Conservation (phyloP, 2,888 invertebrate genomes). For the Herminia tarsipennalis region DNA sequence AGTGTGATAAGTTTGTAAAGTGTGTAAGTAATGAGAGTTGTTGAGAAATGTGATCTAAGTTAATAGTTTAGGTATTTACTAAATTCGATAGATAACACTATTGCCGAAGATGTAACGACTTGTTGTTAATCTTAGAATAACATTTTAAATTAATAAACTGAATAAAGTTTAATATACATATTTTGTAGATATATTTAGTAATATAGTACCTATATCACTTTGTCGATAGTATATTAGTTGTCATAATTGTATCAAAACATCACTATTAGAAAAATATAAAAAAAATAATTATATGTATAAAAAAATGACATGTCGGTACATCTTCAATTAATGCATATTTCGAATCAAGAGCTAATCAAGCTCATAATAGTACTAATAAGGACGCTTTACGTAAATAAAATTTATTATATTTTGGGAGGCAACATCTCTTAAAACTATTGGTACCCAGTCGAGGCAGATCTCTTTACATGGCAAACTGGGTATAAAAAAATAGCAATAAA, state of each 20-base stretch:
- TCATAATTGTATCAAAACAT: too few species aligned
- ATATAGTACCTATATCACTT: background rate
- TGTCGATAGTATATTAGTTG: too few species aligned
- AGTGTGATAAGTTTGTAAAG: constrained; percentile 67
- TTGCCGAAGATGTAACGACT: constrained; percentile 25
- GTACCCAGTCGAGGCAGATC: constrained; percentile 14
- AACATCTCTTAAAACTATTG: constrained; percentile 30
- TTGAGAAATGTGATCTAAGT: constrained; percentile 75
- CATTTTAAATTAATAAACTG: background rate
- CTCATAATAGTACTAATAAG: constrained; percentile 42
- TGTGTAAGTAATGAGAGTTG: constrained; percentile 60
- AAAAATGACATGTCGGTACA: constrained; percentile 19
- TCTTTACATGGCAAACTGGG: constrained; percentile 19
- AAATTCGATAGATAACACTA: constrained; percentile 32
- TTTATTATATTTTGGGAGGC: constrained; percentile 47
- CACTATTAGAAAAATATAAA: too few species aligned
- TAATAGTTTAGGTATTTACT: constrained; percentile 62
- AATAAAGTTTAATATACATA: background rate
- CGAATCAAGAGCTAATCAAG: constrained; percentile 22
- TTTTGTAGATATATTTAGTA: background rate
- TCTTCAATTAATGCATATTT: constrained; percentile 18
- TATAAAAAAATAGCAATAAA: constrained; percentile 24
- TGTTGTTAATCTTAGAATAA: constrained; percentile 4
- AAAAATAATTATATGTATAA: too few species aligned
- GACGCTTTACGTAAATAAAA: constrained; percentile 38